phyloP scores from a whole-genome alignment of 2,113 vertebrate species.

The Scomber colias region DNA sequence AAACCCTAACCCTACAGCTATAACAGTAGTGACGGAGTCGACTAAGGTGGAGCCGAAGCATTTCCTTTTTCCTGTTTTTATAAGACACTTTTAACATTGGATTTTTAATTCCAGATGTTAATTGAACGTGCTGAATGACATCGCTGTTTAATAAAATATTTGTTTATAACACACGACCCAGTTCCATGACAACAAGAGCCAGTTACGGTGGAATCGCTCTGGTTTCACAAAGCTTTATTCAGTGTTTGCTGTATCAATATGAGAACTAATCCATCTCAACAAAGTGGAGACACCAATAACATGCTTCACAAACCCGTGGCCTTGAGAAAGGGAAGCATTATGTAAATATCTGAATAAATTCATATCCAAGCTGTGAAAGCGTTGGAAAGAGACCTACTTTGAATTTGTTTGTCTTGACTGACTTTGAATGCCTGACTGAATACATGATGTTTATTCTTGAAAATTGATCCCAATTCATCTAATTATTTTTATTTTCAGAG shows the following conservation, averaged over 20 bases:
- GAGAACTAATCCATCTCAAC: neutral
- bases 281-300: conserved; percentile 27
- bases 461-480: neutral
- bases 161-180: neutral
- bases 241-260: conserved; percentile 16
- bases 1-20: too few species aligned
- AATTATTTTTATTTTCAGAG: neutral
- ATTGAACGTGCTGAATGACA: neutral
- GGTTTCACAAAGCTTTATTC: neutral
- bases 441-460: neutral
- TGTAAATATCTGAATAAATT: neutral
- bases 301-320: conserved; percentile 26
- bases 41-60: too few species aligned
- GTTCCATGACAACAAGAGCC: neutral
- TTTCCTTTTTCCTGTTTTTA: too few species aligned
- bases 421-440: neutral
- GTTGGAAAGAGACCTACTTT: neutral
- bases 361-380: neutral
- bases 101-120: too few species aligned
- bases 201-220: too few species aligned
- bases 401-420: neutral
- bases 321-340: neutral
- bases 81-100: too few species aligned
- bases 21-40: too few species aligned
- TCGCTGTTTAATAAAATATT: neutral